phyloP scores from a whole-genome alignment of 2,888 invertebrate species.

The Drosophila neonasuta region DNA sequence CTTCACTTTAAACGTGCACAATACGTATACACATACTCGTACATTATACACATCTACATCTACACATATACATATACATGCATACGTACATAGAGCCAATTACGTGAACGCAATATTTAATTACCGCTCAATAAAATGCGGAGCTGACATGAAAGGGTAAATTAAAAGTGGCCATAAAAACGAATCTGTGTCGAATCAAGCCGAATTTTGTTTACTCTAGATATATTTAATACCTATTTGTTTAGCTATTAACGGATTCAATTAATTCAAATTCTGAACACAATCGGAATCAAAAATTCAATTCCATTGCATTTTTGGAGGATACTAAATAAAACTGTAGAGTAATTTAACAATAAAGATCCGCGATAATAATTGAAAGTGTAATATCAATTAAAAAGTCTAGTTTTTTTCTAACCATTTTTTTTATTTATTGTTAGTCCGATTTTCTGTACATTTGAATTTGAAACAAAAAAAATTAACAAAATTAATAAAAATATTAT shows the following conservation, averaged over 20 bases:
- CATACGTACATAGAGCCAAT: conserved; percentile 45
- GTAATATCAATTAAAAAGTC: too few species aligned
- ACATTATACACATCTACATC: neutral
- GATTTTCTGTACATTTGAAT: too few species aligned
- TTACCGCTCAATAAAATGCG: conserved; percentile 46
- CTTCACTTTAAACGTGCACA: conserved; percentile 8
- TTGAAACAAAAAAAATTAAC: too few species aligned
- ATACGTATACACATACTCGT: neutral
- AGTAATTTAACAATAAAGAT: too few species aligned
- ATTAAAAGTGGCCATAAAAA: conserved; percentile 20
- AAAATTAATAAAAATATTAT: neutral
- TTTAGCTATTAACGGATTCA: too few species aligned
- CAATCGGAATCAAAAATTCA: too few species aligned
- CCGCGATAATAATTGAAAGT: too few species aligned
- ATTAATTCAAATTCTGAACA: too few species aligned
- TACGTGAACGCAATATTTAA: conserved; percentile 68
- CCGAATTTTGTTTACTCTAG: conserved; percentile 16
- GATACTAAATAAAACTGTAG: too few species aligned
- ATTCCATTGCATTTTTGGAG: too few species aligned
- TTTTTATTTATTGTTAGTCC: too few species aligned
- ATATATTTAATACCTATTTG: neutral
- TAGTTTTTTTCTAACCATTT: too few species aligned
- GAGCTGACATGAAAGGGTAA: conserved; percentile 25
- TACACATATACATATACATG: conserved; percentile 1
- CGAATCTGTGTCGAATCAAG: neutral